Evolutionary conservation across 2,888 invertebrate genomes (phyloP).

Genomic region (Ophion slaviceki): DNA sequence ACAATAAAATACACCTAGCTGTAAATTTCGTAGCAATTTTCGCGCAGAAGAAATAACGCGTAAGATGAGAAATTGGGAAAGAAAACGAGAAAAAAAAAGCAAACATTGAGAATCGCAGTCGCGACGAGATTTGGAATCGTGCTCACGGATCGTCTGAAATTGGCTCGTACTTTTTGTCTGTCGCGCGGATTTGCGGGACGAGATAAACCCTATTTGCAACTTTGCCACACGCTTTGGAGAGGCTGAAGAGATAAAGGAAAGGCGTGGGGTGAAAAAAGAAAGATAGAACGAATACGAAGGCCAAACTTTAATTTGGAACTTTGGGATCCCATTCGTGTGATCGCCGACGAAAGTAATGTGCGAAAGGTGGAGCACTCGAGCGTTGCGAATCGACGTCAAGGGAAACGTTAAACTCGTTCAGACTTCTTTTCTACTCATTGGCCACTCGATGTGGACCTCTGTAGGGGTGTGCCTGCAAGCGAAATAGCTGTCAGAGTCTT

Average conservation of each 20-base stretch:
- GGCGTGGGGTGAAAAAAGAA: conserved; percentile 1
- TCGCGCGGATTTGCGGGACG: conserved; percentile 45
- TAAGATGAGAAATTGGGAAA: neutral
- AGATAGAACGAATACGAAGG: conserved; percentile 27
- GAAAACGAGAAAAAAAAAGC: neutral
- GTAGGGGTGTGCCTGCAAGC: neutral
- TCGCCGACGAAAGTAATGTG: conserved; percentile 32
- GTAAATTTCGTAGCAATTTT: no score
- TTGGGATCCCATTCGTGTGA: conserved; percentile 36
- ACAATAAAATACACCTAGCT: no score
- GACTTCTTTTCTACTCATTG: conserved; percentile 26
- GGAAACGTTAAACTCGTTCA: conserved; percentile 31
- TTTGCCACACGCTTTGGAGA: conserved; percentile 43
- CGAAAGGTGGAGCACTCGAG: conserved; percentile 13
- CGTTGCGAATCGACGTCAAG: conserved; percentile 26
- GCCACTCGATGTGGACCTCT: conserved; percentile 16
- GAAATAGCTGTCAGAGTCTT: conserved; percentile 16
- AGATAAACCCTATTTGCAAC: conserved; percentile 66
- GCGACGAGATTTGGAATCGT: conserved; percentile 1
- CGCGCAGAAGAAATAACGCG: no score
- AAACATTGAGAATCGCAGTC: conserved; percentile 14
- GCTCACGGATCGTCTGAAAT: conserved; percentile 33
- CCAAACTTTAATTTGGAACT: conserved; percentile 56
- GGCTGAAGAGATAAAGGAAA: conserved; percentile 4
- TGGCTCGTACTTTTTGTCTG: conserved; percentile 21